A percentile compares a stretch with the other conserved stretches of the same genome.
These are phyloP conservation scores for Rhinatrema bivittatum DNA, from an alignment of 2,797 vertebrate genomes.

Conservation along the genomic window DNA sequence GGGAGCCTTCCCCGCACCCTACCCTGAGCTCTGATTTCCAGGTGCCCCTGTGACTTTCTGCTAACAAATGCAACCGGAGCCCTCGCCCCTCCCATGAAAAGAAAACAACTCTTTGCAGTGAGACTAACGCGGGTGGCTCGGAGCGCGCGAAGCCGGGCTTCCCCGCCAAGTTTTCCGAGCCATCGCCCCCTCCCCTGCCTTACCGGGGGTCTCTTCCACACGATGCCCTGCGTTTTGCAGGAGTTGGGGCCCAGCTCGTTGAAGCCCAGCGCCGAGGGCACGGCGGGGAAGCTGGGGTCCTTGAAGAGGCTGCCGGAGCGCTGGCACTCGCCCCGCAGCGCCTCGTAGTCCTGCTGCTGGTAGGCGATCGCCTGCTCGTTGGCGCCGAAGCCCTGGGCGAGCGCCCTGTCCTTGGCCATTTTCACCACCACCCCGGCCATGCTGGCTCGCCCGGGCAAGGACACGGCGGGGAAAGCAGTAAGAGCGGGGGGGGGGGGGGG, in stretches of 20 bases:
- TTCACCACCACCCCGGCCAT: conserved; percentile 74
- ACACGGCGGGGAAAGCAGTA: not conserved
- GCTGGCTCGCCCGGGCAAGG: not conserved
- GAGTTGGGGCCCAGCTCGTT: conserved; percentile 74
- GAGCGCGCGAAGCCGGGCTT: too few relatives aligned
- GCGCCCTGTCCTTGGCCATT: conserved; percentile 63
- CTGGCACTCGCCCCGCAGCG: conserved; percentile 54
- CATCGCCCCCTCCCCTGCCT: too few relatives aligned
- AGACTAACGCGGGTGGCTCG: too few relatives aligned
- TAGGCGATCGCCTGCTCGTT: conserved; percentile 64
- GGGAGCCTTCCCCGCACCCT: too few relatives aligned
- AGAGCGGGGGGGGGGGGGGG: not conserved
- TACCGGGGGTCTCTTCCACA: conserved; percentile 79
- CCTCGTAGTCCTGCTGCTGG: conserved; percentile 70
- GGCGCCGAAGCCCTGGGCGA: conserved; percentile 68
- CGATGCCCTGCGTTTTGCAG: conserved; percentile 68
- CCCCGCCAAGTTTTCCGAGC: too few relatives aligned
- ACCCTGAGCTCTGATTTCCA: too few relatives aligned
- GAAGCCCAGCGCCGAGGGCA: conserved; percentile 68
- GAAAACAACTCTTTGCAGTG: too few relatives aligned
- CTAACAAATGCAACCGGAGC: too few relatives aligned
- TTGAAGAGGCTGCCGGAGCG: conserved; percentile 65
- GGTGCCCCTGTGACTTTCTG: too few relatives aligned
- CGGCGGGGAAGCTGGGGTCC: conserved; percentile 71
- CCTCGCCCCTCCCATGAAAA: too few relatives aligned